Conservation (phyloP, 2,797 vertebrate genomes). For the Graptemys geographica region DNA sequence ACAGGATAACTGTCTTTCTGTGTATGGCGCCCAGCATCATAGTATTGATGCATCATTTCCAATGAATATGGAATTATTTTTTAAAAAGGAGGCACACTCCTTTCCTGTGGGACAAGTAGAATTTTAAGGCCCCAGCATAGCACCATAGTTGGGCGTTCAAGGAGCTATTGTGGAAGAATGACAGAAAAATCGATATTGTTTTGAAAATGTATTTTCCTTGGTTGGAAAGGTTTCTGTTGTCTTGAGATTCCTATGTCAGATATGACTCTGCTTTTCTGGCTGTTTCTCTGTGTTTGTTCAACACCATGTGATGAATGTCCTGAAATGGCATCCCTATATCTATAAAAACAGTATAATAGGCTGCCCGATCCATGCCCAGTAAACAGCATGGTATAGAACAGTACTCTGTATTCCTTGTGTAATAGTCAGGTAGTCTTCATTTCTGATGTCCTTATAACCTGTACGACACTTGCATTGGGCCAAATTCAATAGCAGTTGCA, state of each 20-base stretch:
- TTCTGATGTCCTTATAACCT: slow-evolving; percentile 41
- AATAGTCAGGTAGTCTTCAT: slow-evolving; percentile 43
- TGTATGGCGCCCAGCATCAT: neutral
- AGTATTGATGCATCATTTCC: neutral
- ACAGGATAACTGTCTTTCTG: neutral
- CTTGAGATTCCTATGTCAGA: neutral
- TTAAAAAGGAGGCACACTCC: neutral
- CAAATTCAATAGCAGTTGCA: slow-evolving; percentile 57
- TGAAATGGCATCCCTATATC: neutral
- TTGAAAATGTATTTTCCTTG: neutral
- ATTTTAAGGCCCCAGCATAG: neutral
- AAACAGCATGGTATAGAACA: slow-evolving; percentile 24
- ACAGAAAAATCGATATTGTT: slow-evolving; percentile 26
- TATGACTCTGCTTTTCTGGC: neutral
- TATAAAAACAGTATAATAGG: slow-evolving; percentile 43
- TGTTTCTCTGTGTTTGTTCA: slow-evolving; percentile 54
- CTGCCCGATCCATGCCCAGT: slow-evolving; percentile 4
- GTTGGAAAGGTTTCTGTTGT: neutral
- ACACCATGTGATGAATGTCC: slow-evolving; percentile 35
- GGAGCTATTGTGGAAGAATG: neutral
- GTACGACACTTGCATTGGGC: slow-evolving; percentile 2
- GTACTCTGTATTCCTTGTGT: neutral
- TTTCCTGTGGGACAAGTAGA: neutral
- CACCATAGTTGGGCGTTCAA: neutral
- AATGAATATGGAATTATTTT: rapidly evolving